Evolutionary conservation across 2,113 vertebrate genomes (phyloP), one percentile per base, ranked within the genome.

Genomic region (Ceratotherium simum): DNA sequence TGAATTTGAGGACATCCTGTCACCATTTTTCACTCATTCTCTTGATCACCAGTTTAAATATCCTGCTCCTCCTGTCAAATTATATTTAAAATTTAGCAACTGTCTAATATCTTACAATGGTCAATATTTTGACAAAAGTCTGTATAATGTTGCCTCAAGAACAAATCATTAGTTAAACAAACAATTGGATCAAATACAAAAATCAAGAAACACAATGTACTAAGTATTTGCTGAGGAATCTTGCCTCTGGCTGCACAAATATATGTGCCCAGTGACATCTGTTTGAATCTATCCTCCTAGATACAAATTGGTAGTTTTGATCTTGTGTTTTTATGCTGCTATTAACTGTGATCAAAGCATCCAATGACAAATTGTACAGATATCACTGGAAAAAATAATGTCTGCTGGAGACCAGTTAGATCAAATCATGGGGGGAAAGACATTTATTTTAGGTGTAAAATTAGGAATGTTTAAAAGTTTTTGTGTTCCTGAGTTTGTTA

Each of bases 181-280:
- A 92, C 13, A 91, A 83, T 36, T 85, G 82, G 33, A 85, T 65
- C n/a, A 85, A 95, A 96, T 58, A 60, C 56, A 96, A 90, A 96
- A 93, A 86, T 83, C 72, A 93, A 96, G 69, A 95, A 93, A 95
- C 25, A 94, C 29, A 85, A 78, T 82, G 51, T 84, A 51, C 21
- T 25, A 60, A 94, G 16, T 90, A 96, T 85, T 82, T 97, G 69
- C 90, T 95, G 58, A 95, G 36, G 73, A 87, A 95, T 95, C 29
- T 48, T 91, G 76, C 54, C 84, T 96, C 54, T 81, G 48, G 33
- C 56, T 95, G 9, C 36, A 73, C 51, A 96, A 84, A 95, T 94
- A 81, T 1, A 48, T 76, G 79, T 20, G 16, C 31, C 86, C 89
- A 62, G 25, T 73, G 36, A 82, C 67, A 95, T 95, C 72, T 91